phyloP scores from a whole-genome alignment of 2,113 vertebrate species.

The Diadophis punctatus region DNA sequence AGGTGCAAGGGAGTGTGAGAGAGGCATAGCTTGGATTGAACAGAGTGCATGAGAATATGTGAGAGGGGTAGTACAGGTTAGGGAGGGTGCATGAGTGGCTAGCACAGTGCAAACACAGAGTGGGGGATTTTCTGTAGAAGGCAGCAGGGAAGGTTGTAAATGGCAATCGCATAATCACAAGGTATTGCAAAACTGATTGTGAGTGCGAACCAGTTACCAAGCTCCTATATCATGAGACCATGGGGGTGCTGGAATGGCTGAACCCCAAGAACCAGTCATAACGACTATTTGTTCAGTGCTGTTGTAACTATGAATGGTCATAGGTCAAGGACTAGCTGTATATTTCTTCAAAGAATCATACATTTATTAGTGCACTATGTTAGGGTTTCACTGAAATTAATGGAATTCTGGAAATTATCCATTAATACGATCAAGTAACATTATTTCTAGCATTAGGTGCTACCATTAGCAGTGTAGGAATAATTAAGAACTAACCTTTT shows the following conservation, averaged over 20 bases:
- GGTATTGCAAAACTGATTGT: not conserved
- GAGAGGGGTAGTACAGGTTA: not conserved
- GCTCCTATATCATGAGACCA: not conserved
- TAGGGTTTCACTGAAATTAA: not conserved
- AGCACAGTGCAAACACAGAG: too few species aligned
- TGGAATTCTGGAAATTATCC: not conserved
- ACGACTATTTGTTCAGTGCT: not conserved
- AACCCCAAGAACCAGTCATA: not conserved
- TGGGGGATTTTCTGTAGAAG: not conserved
- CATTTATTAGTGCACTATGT: not conserved
- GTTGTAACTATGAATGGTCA: not conserved
- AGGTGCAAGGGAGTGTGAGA: not conserved
- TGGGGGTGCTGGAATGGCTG: not conserved
- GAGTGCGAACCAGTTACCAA: not conserved
- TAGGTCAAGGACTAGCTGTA: not conserved
- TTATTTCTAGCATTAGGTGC: not conserved
- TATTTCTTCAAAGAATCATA: not conserved
- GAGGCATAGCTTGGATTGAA: not conserved
- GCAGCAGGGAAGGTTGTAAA: not conserved
- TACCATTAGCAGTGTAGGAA: not conserved
- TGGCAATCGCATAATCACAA: not conserved
- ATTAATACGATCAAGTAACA: not conserved
- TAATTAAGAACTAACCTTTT: conserved; percentile 76
- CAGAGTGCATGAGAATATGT: not conserved
- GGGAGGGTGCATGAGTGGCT: not conserved